These are phyloP conservation scores for Dolomedes plantarius DNA, from an alignment of 2,888 invertebrate species.

Conservation along the genomic window DNA sequence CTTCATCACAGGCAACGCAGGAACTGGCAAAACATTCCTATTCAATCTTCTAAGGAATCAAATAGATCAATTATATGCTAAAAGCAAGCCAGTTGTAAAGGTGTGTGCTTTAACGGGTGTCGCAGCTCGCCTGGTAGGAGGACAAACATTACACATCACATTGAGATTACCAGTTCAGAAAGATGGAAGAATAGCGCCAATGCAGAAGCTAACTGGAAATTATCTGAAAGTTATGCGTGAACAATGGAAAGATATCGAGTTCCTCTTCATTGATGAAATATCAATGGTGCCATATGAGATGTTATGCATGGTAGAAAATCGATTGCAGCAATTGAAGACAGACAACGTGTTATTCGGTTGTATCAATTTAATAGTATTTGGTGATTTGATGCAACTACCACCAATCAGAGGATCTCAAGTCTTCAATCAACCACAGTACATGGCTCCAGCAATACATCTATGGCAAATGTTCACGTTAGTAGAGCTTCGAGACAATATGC, in stretches of 20 bases:
- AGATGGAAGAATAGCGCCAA: neutral
- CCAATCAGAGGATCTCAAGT: neutral
- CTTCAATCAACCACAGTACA: constrained; percentile 27
- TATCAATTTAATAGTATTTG: neutral
- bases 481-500: constrained; percentile 26
- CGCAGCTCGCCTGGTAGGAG: constrained; percentile 20
- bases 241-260: neutral
- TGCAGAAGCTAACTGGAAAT: neutral
- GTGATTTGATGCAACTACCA: neutral
- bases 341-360: neutral
- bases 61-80: constrained; percentile 14
- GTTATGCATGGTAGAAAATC: neutral
- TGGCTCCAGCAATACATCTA: neutral
- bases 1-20: constrained; percentile 22
- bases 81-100: constrained; percentile 14
- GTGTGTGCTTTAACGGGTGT: constrained; percentile 16
- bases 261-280: neutral
- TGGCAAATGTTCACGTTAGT: neutral
- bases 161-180: constrained; percentile 10
- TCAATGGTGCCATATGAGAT: neutral
- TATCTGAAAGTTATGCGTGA: neutral
- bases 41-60: constrained; percentile 21
- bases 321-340: neutral
- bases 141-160: constrained; percentile 13
- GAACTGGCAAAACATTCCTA: constrained; percentile 26